Base-by-base conservation (phyloP, 1,140 invertebrate genomes). In the Tetramorium parvispinum region DNA sequence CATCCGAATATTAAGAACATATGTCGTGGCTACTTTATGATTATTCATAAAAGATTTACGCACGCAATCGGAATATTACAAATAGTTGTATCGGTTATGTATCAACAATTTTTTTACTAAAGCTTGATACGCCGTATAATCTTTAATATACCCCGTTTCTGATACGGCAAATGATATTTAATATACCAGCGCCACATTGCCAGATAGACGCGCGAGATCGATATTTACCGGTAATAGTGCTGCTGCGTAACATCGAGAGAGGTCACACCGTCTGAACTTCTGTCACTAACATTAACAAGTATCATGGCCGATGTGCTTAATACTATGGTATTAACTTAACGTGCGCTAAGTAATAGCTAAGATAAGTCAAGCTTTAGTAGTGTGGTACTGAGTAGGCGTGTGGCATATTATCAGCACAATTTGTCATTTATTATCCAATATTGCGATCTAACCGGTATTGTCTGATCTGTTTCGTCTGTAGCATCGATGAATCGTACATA, bases 241-340 rank as follows among this genome's bases (percentile, higher is more conserved):
- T 59, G 79, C 68, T 53, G 53, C 53, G 68, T 83, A 83, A 83
- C 71, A 83, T 75, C 68, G 68, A 61, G 68, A 59, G 66, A 73
- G 79, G 68, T 83, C 79, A 83, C 79, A 83, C 53, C 53, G 8
- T 73, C 68, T 83, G 79, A 83, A 83, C 79, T 83, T 83, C 79
- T 83, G 79, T 83, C 79, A 53, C 79, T 83, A 83, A 83, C 79
- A 83, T 83, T 83, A 83, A 83, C 79, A 83, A 83, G 79, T 83
- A 83, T 83, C 68, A 83, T 73, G 79, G 68, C 49, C 65, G 79
- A 83, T 83, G 68, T 59, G 16, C 79, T 59, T 83, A 83, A 83
- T 83, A 73, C 68, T 73, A 83, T 83, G 68, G 68, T 73, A 83
- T 83, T 83, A 79, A 79, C 77, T 79, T 79, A 83, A 83, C 79